Evolutionary conservation across 2,113 vertebrate genomes (phyloP).

Genomic region (Gavia stellata): DNA sequence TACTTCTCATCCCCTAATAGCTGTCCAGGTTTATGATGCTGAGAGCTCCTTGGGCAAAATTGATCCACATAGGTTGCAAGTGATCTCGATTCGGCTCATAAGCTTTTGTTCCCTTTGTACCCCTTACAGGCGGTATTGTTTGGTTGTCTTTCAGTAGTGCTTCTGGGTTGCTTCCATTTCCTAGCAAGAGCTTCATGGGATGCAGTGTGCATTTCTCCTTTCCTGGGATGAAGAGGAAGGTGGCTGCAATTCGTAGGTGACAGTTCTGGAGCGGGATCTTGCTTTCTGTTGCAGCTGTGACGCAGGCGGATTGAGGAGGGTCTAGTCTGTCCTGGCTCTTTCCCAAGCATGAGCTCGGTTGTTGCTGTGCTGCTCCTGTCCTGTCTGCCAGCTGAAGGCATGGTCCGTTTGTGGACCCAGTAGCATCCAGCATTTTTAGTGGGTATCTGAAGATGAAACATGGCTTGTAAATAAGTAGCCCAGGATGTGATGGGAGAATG

Average conservation of each 20-base stretch:
- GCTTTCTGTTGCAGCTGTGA: neutral
- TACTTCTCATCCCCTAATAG: neutral
- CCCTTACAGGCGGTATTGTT: neutral
- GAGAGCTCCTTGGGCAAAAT: neutral
- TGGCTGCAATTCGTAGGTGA: neutral
- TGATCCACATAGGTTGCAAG: neutral
- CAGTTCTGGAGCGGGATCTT: neutral
- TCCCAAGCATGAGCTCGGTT: fast-evolving
- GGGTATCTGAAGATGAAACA: neutral
- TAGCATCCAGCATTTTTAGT: neutral
- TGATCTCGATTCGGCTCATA: neutral
- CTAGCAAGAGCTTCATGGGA: neutral
- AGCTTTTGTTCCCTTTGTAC: neutral
- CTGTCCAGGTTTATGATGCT: neutral
- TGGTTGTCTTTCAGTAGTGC: neutral
- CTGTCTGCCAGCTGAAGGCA: neutral
- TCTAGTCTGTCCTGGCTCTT: neutral
- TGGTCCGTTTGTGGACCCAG: neutral
- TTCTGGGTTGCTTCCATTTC: neutral
- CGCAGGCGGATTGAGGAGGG: neutral
- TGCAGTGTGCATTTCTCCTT: neutral
- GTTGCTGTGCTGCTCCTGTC: neutral
- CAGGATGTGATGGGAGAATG: neutral
- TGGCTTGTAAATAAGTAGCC: neutral
- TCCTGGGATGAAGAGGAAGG: neutral